These are phyloP conservation scores for Aphelinus atriplicis DNA, from an alignment of 1,140 invertebrate species.

Conservation along the genomic window DNA sequence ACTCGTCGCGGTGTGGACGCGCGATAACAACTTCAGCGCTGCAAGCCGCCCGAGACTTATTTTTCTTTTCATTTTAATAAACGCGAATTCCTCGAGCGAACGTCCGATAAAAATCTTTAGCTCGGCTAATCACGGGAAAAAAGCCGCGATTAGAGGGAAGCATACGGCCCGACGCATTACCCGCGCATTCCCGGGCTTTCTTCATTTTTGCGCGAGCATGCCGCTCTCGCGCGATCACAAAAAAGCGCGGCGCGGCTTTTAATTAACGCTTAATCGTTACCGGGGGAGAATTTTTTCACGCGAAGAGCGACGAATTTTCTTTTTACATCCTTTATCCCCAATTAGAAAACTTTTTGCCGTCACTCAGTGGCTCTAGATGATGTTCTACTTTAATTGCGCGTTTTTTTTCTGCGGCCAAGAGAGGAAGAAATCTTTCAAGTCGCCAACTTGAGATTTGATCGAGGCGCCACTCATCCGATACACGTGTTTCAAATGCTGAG, in stretches of 20 bases:
- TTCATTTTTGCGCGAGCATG: not conserved
- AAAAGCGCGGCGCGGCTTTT: not conserved
- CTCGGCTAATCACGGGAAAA: constrained; percentile 2
- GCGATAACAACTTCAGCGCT: not conserved
- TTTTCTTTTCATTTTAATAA: not conserved
- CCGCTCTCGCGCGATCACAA: not conserved
- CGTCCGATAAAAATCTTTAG: not conserved
- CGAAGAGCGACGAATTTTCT: not conserved
- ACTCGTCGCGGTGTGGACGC: no score
- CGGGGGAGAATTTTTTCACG: not conserved
- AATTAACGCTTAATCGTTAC: constrained; percentile 21
- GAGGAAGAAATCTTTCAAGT: no score
- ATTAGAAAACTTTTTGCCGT: constrained; percentile 2
- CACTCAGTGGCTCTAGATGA: not conserved
- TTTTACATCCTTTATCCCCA: constrained; percentile 1
- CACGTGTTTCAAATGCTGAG: no score
- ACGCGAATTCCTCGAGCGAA: not conserved
- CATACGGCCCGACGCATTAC: no score
- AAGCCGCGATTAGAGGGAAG: not conserved
- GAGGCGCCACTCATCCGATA: no score
- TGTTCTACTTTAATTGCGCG: constrained; percentile 1
- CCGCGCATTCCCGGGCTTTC: not conserved
- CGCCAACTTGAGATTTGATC: no score
- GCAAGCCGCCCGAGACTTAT: no score
- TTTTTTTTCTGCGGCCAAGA: no score